Conservation (phyloP, 2,888 invertebrate genomes). For the Acanthosepion pharaonis region DNA sequence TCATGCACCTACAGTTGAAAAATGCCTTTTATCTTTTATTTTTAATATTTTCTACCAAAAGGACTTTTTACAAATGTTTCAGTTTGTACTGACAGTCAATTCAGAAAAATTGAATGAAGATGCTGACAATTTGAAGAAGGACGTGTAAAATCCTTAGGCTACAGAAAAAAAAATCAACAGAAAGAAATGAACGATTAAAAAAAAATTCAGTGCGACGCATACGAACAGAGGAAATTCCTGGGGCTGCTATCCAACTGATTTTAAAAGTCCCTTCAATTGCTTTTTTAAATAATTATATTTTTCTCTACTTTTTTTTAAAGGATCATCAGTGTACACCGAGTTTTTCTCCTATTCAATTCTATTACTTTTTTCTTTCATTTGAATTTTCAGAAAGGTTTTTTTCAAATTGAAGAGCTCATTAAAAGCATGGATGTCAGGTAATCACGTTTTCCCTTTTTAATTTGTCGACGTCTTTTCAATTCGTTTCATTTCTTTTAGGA, state of each 20-base stretch:
- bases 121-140: not conserved
- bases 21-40: not conserved
- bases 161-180: not conserved
- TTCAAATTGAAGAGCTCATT: not conserved
- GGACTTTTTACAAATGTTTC: not conserved
- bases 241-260: not conserved
- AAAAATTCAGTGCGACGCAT: not conserved
- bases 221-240: not conserved
- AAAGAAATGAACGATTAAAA: not conserved
- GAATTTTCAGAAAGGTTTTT: not conserved
- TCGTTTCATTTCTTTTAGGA: not conserved
- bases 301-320: not conserved
- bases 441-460: conserved; percentile 1
- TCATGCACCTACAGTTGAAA: not conserved
- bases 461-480: not conserved
- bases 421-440: not conserved
- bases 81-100: not conserved
- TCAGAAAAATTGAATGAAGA: not conserved
- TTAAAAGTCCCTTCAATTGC: not conserved
- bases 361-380: not conserved
- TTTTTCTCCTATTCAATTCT: not conserved
- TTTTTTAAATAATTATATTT: not conserved
- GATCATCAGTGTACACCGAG: not conserved
- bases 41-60: not conserved
- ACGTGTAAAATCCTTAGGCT: not conserved